Conservation (phyloP, 2,113 vertebrate genomes). For the Otis tarda region DNA sequence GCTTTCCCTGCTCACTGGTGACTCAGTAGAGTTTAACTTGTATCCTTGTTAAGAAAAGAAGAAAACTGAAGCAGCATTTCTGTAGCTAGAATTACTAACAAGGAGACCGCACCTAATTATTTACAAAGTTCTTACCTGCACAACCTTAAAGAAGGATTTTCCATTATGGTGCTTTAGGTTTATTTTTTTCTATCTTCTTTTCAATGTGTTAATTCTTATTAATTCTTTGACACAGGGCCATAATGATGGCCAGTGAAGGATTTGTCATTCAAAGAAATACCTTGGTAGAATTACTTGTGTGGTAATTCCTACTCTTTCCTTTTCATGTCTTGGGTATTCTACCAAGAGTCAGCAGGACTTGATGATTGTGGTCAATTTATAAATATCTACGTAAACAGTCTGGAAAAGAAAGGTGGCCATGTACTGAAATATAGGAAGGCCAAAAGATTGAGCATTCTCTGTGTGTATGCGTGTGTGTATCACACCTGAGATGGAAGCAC, state of each 20-base stretch:
- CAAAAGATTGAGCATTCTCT: not conserved
- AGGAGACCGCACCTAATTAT: not conserved
- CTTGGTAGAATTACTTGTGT: not conserved
- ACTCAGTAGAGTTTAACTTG: not conserved
- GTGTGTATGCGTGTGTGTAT: not conserved
- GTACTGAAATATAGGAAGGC: not conserved
- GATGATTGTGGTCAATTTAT: not conserved
- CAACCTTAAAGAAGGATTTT: not conserved
- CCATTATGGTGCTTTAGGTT: not conserved
- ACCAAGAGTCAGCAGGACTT: not conserved
- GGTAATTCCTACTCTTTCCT: not conserved
- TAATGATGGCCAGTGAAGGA: not conserved
- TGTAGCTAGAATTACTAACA: not conserved
- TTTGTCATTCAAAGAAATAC: not conserved
- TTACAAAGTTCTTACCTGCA: not conserved
- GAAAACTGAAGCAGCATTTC: not conserved
- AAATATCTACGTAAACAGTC: not conserved
- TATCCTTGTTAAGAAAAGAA: not conserved
- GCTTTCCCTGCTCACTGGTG: not conserved
- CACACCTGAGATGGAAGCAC: not conserved
- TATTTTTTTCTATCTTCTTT: not conserved
- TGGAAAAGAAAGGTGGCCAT: not conserved
- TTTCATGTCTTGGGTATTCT: not conserved
- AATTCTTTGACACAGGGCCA: not conserved
- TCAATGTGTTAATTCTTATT: not conserved